phyloP scores from a whole-genome alignment of 2,797 vertebrate genomes.

The Pitangus sulphuratus region DNA sequence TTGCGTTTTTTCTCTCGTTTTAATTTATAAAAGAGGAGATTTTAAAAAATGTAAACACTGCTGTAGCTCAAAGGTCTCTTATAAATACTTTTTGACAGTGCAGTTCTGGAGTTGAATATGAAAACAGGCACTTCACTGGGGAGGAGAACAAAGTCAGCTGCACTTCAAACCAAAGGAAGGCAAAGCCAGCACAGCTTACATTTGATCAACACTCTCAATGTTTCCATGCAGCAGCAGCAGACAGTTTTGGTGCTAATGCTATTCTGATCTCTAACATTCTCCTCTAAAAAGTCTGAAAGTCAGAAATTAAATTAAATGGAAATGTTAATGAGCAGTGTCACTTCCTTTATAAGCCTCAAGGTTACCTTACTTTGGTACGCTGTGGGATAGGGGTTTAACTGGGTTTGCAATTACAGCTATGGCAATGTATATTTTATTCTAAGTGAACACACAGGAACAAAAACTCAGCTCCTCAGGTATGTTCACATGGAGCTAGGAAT shows the following conservation, averaged over 20 bases:
- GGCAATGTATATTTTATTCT: rapidly evolving
- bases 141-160: slow-evolving; percentile 17
- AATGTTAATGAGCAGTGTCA: background rate
- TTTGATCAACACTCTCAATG: background rate
- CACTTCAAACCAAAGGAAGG: background rate
- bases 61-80: background rate
- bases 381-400: too few species aligned
- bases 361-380: background rate
- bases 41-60: background rate
- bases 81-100: background rate
- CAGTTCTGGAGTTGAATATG: background rate
- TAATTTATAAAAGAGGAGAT: background rate
- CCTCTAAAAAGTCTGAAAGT: background rate
- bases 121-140: background rate
- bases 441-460: background rate
- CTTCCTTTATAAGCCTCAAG: background rate
- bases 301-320: background rate
- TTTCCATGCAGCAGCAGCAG: background rate
- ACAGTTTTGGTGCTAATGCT: background rate
- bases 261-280: background rate
- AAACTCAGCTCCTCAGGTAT: background rate
- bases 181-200: background rate
- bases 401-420: background rate
- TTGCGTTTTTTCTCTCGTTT: rapidly evolving
- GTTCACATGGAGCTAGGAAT: background rate